These are phyloP conservation scores for Phorcus lineatus DNA, from an alignment of 2,888 invertebrate species.

Conservation along the genomic window DNA sequence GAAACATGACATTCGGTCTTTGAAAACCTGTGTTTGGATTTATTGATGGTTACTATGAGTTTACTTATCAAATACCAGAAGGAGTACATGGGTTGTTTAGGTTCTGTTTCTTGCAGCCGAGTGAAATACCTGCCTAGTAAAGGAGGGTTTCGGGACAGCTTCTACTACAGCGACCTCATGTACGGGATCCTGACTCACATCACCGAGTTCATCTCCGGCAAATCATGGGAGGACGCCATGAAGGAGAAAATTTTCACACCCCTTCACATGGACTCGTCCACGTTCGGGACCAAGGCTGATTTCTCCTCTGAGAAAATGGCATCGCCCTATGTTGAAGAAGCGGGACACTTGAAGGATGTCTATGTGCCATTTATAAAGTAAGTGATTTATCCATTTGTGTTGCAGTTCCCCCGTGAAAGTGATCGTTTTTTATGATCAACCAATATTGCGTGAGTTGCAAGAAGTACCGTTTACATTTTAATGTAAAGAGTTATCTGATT, in stretches of 20 bases:
- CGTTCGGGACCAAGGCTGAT: conserved; percentile 55
- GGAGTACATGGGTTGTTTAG: not conserved
- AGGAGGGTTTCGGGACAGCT: conserved; percentile 57
- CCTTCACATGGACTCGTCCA: conserved; percentile 63
- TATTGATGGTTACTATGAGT: no score
- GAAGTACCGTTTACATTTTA: no score
- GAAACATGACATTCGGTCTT: not conserved
- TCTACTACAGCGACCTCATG: conserved; percentile 67
- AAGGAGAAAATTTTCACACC: conserved; percentile 59
- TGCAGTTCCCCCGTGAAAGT: no score
- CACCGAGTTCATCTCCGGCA: conserved; percentile 57
- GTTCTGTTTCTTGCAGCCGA: conserved; percentile 26
- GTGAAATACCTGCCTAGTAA: conserved; percentile 25
- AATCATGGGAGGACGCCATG: conserved; percentile 69
- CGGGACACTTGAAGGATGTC: conserved; percentile 43
- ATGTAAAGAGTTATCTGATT: no score
- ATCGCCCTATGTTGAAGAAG: conserved; percentile 48
- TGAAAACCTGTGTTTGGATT: not conserved
- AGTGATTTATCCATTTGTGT: not conserved
- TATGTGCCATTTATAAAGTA: conserved; percentile 49
- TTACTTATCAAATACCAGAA: no score
- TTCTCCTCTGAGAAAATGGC: conserved; percentile 53
- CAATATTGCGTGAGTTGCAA: no score
- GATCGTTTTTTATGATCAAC: no score
- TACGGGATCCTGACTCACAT: conserved; percentile 66